Conservation (phyloP, 2,797 vertebrate species). For the Morelia viridis region DNA sequence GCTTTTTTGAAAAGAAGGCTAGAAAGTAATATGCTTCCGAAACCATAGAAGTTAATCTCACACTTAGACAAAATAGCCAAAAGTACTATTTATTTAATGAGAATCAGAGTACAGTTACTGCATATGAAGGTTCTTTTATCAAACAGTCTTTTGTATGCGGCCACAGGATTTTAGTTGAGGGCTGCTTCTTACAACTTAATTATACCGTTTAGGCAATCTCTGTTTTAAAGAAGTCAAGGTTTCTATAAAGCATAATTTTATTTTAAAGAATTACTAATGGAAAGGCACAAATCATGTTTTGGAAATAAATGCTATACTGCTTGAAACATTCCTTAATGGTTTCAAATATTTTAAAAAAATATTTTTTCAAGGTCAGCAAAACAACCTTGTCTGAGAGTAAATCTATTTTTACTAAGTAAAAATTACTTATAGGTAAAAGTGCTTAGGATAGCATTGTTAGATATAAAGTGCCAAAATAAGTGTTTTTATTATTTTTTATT, state of each 20-base stretch:
- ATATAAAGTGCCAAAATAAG: background rate
- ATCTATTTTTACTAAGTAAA: background rate
- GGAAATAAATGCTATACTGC: background rate
- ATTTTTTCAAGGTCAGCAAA: background rate
- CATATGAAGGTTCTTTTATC: slow-evolving; percentile 63
- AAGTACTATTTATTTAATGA: slow-evolving; percentile 73
- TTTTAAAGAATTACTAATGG: slow-evolving; percentile 17
- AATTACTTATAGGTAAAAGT: background rate
- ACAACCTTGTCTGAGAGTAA: background rate
- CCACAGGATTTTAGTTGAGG: slow-evolving; percentile 57
- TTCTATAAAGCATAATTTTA: slow-evolving; percentile 42
- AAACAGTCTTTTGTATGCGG: slow-evolving; percentile 52
- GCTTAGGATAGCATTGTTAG: background rate
- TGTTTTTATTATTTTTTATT: no score
- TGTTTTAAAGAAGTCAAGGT: slow-evolving; percentile 17
- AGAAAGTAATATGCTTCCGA: slow-evolving; percentile 68
- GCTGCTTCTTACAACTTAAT: slow-evolving; percentile 63
- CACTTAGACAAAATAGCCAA: slow-evolving; percentile 68
- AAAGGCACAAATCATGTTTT: background rate
- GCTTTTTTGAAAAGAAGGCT: slow-evolving; percentile 69
- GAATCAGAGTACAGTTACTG: slow-evolving; percentile 70
- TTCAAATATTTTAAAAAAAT: slow-evolving; percentile 20
- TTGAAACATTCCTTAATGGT: background rate
- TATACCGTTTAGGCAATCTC: slow-evolving; percentile 43
- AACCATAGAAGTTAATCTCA: slow-evolving; percentile 75